Conservation (phyloP, 1,140 invertebrate genomes). For the Brachionus angularis region DNA sequence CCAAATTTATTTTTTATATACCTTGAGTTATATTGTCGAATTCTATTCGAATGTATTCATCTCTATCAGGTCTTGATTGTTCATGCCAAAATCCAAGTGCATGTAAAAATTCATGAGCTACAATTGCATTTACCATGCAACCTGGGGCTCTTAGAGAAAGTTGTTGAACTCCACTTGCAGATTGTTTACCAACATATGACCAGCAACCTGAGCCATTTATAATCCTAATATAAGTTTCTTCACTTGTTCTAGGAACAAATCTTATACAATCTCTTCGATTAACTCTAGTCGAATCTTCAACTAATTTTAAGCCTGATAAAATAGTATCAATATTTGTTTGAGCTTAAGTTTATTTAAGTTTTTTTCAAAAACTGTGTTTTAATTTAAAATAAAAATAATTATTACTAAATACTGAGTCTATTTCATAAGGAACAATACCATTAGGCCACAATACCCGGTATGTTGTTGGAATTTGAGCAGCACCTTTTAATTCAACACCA, state of each 20-base stretch:
- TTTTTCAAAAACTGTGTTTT: not conserved
- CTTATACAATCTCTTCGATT: conserved; percentile 23
- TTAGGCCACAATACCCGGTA: conserved; percentile 21
- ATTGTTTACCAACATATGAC: conserved; percentile 38
- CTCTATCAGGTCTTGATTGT: conserved; percentile 43
- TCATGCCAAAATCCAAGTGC: conserved; percentile 41
- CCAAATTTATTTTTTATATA: too few relatives aligned
- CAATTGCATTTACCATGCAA: conserved; percentile 33
- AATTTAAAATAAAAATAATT: not conserved
- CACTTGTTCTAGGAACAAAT: conserved; percentile 24
- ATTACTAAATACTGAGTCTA: conserved; percentile 16
- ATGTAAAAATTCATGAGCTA: conserved; percentile 42
- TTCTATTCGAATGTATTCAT: conserved; percentile 12
- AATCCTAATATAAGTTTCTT: conserved; percentile 26
- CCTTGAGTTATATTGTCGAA: conserved; percentile 8
- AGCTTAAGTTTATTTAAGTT: not conserved
- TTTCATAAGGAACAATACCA: conserved; percentile 34
- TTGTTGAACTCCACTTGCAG: not conserved
- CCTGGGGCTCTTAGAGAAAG: conserved; percentile 20
- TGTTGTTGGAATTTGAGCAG: not conserved
- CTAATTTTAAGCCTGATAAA: conserved; percentile 1
- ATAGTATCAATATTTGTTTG: conserved; percentile 22
- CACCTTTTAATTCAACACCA: conserved; percentile 16
- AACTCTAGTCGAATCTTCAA: conserved; percentile 19
- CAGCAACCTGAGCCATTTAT: conserved; percentile 37